These are phyloP conservation scores for Squalus acanthias DNA, from an alignment of 2,797 vertebrate species.

Conservation along the genomic window DNA sequence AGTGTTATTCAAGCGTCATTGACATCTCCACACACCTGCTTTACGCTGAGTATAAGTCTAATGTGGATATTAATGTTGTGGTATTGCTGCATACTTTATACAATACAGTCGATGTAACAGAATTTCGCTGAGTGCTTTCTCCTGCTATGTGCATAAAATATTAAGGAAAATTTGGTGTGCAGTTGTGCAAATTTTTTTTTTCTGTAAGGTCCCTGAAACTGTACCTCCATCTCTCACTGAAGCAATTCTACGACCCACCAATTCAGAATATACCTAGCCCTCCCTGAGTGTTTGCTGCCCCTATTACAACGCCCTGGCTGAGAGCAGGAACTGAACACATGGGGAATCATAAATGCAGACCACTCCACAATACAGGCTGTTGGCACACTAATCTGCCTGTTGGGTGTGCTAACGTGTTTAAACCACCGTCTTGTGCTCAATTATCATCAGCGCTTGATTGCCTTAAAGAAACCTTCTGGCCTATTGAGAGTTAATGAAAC, in stretches of 20 bases:
- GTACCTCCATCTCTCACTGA: constrained; percentile 53
- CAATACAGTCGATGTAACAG: constrained; percentile 4
- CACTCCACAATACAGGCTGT: background rate
- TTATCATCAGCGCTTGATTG: background rate
- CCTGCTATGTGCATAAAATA: constrained; percentile 6
- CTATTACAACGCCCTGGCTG: background rate
- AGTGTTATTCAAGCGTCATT: background rate
- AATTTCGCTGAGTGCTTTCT: background rate
- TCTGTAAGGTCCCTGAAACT: constrained; percentile 42
- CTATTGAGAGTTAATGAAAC: background rate
- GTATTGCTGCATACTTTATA: background rate
- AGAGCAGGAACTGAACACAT: constrained; percentile 16
- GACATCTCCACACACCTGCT: background rate
- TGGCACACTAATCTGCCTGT: background rate
- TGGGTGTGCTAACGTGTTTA: background rate
- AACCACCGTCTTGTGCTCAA: background rate
- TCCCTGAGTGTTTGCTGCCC: constrained; percentile 35
- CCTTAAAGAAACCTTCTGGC: background rate
- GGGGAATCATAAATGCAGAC: background rate
- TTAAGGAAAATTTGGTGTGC: background rate
- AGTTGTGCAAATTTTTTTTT: constrained; percentile 8
- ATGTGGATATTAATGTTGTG: background rate
- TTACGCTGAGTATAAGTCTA: background rate
- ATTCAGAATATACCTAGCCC: constrained; percentile 50
- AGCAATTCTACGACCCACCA: constrained; percentile 12